phyloP scores from a whole-genome alignment of 2,113 vertebrate species.

The Coptodon bakossiorum region DNA sequence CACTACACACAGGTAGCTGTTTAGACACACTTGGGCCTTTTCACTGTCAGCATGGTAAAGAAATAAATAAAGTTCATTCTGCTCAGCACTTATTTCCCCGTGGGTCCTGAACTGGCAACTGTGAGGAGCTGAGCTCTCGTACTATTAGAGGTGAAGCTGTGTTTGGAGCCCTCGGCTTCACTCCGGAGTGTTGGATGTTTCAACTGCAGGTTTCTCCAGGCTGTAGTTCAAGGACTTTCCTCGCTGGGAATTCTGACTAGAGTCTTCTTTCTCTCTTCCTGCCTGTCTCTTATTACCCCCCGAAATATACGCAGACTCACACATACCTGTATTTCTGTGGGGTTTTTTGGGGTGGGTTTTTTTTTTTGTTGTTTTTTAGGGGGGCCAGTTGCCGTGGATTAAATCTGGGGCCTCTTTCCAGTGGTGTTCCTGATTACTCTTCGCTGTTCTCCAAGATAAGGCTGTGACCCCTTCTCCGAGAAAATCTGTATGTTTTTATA shows the following conservation, averaged over 20 bases:
- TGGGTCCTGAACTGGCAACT: conserved; percentile 52
- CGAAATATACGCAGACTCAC: neutral
- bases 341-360: neutral
- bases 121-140: conserved; percentile 23
- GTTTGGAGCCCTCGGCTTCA: conserved; percentile 44
- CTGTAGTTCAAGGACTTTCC: conserved; percentile 53
- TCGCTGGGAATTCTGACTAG: conserved; percentile 37
- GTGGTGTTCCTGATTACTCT: neutral
- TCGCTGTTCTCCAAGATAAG: neutral
- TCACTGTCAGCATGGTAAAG: conserved; percentile 44
- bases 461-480: neutral
- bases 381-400: neutral
- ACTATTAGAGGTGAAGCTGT: conserved; percentile 42
- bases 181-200: conserved; percentile 46
- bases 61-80: conserved; percentile 56
- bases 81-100: conserved; percentile 47
- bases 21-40: conserved; percentile 39
- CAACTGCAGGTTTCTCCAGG: conserved; percentile 51
- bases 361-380: neutral
- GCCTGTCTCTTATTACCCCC: neutral
- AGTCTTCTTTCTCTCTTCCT: conserved; percentile 14
- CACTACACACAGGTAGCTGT: neutral
- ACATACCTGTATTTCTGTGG: conserved; percentile 18
- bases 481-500: neutral
- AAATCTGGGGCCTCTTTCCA: conserved; percentile 13